phyloP scores from a whole-genome alignment of 2,113 vertebrate species.

The Phodopus roborovskii region DNA sequence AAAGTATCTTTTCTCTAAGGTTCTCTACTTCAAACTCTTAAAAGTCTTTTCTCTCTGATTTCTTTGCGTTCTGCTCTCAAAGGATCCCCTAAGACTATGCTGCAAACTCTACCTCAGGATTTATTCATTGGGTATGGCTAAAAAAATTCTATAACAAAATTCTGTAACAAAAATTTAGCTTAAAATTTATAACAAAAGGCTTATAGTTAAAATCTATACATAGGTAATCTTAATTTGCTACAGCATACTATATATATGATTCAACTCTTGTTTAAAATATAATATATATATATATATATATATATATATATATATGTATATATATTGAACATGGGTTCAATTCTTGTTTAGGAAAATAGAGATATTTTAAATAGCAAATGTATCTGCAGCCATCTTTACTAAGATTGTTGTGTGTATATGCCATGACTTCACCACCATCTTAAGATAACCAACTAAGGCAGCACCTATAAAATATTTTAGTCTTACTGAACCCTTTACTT shows the following conservation, averaged over 20 bases:
- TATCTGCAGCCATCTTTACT: background rate
- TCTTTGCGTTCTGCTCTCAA: background rate
- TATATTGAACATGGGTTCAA: background rate
- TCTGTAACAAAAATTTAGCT: background rate
- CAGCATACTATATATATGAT: background rate
- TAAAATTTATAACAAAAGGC: background rate
- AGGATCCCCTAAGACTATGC: background rate
- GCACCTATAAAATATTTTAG: background rate
- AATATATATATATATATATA: background rate
- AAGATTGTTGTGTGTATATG: background rate
- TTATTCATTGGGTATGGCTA: background rate
- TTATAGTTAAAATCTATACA: background rate
- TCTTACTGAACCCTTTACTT: background rate
- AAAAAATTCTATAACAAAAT: background rate
- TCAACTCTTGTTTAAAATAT: background rate
- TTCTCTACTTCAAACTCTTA: background rate
- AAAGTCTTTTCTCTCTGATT: background rate
- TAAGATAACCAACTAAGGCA: background rate
- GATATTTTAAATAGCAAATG: background rate
- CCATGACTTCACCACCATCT: background rate
- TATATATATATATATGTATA: no score
- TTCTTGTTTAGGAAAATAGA: background rate
- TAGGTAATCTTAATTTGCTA: background rate
- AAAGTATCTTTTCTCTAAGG: background rate
- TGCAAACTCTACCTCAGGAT: background rate